phyloP scores from a whole-genome alignment of 1,140 invertebrate genomes.

The Phocides pigmalion region DNA sequence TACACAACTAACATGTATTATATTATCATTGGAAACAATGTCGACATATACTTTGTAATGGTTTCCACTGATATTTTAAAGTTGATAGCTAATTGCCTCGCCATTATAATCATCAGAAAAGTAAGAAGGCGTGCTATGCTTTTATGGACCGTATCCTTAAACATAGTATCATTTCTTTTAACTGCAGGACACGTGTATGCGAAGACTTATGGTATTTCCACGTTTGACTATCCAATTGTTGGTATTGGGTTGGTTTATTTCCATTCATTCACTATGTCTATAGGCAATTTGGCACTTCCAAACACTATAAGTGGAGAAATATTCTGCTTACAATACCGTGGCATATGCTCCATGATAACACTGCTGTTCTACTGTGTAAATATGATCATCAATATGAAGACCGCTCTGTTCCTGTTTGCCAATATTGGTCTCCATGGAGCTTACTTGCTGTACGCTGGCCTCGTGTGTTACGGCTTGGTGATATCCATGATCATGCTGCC shows the following conservation, averaged over 20 bases:
- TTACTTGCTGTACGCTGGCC: conserved; percentile 48
- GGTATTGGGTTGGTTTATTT: conserved; percentile 43
- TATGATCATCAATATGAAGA: conserved; percentile 51
- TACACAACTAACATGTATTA: conserved; percentile 86
- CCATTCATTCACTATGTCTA: conserved; percentile 43
- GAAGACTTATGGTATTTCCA: conserved; percentile 17
- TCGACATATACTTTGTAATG: conserved; percentile 85
- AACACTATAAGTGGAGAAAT: conserved; percentile 54
- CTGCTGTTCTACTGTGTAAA: conserved; percentile 33
- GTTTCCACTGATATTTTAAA: conserved; percentile 84
- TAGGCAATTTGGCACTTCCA: conserved; percentile 47
- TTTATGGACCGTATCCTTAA: conserved; percentile 33
- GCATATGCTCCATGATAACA: conserved; percentile 47
- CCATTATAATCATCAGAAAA: conserved; percentile 58
- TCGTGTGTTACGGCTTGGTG: conserved; percentile 51
- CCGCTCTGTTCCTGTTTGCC: conserved; percentile 42
- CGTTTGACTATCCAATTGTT: conserved; percentile 46
- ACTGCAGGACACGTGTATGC: conserved; percentile 39
- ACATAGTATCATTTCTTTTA: conserved; percentile 32
- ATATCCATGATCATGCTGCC: conserved; percentile 55
- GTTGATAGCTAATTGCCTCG: conserved; percentile 68
- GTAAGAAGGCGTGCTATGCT: conserved; percentile 58
- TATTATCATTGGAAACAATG: conserved; percentile 71
- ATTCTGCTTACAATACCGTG: conserved; percentile 52
- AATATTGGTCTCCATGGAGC: conserved; percentile 52